Conservation (phyloP, 2,797 vertebrate genomes). For the Falco cherrug region DNA sequence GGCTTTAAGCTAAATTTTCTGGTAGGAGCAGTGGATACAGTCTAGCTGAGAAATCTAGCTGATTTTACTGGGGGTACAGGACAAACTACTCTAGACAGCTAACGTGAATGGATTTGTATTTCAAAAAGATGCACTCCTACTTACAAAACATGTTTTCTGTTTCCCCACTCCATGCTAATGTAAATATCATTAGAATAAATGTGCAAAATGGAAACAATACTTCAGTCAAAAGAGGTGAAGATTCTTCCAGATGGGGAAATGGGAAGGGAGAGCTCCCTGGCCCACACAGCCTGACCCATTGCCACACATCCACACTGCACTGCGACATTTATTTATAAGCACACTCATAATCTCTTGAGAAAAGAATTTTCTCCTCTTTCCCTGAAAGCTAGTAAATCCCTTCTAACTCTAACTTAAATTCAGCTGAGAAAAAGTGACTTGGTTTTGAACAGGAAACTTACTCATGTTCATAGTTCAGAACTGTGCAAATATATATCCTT, state of each 20-base stretch:
- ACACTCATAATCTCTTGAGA: neutral
- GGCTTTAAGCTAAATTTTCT: neutral
- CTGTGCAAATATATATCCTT: neutral
- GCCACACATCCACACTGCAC: rapidly evolving
- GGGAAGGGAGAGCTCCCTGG: rapidly evolving
- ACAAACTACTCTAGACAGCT: neutral
- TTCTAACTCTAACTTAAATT: neutral
- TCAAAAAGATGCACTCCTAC: neutral
- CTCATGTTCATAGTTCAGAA: neutral
- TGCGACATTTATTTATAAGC: neutral
- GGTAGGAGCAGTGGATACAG: rapidly evolving
- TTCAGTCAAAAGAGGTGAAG: neutral
- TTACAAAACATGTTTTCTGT: neutral
- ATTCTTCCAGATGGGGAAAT: neutral
- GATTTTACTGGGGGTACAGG: neutral
- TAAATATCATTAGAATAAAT: neutral
- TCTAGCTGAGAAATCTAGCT: neutral
- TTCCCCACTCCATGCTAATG: neutral
- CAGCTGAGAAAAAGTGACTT: neutral
- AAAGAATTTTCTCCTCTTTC: neutral
- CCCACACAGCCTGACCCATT: neutral
- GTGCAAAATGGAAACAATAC: neutral
- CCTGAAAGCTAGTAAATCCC: neutral
- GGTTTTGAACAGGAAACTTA: neutral
- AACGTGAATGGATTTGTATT: rapidly evolving